phyloP scores from a whole-genome alignment of 2,888 invertebrate genomes.

The Galeruca laticollis region DNA sequence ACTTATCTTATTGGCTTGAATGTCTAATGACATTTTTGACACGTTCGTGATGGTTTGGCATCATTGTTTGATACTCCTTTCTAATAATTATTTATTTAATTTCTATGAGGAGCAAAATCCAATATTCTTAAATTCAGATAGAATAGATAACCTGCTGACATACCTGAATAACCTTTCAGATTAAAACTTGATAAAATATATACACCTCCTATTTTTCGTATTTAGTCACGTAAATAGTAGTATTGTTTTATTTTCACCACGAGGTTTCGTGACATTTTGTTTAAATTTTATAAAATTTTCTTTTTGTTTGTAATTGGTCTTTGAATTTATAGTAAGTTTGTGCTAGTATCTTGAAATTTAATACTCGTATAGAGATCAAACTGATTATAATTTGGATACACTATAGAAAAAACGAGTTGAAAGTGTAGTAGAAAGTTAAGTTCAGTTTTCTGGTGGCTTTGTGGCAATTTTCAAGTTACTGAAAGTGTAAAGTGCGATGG shows the following conservation, averaged over 20 bases:
- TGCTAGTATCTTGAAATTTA: background rate
- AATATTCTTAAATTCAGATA: background rate
- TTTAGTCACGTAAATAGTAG: background rate
- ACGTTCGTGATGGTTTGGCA: no score
- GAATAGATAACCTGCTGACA: background rate
- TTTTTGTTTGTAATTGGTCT: background rate
- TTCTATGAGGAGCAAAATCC: background rate
- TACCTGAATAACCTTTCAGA: background rate
- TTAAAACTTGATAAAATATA: background rate
- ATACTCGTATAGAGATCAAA: no score
- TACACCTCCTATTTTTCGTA: background rate
- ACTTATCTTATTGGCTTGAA: no score
- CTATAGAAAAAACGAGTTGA: no score
- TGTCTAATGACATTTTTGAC: no score
- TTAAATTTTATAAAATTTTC: background rate
- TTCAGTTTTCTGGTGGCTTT: background rate
- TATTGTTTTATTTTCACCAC: slow-evolving; percentile 1
- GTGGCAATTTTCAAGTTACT: background rate
- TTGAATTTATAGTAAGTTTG: background rate
- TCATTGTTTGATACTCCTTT: no score
- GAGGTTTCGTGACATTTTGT: background rate
- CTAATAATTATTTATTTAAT: background rate
- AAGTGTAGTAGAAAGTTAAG: no score
- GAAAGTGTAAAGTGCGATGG: background rate
- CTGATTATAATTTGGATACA: no score